Base-by-base conservation (phyloP, 2,113 vertebrate genomes). In the Gadus macrocephalus region DNA sequence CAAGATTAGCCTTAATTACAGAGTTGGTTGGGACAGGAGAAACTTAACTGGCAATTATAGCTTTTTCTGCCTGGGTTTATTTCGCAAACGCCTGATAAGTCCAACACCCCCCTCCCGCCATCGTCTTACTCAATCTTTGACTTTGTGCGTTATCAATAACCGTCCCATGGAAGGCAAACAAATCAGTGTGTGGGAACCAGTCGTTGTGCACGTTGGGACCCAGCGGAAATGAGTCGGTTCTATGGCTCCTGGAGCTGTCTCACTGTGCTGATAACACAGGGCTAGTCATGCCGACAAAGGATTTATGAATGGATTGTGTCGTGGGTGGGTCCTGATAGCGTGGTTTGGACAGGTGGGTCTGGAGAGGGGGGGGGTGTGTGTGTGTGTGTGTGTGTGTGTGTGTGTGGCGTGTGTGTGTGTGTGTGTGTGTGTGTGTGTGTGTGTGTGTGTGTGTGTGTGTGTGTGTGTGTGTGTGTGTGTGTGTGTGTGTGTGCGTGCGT, bases 301-400 rank as follows among this genome's bases (percentile, higher is more conserved):
- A 66, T 53, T 67, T 62, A 68, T 55, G 75, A 65, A 66, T 61
- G 66, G 64, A 56, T 35, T 53, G 80, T 82, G 66, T 80, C 11
- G 42, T 7, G 8, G 42, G 70, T 67, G 64, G 72, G 65, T 72
- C 63, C 56, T 68, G 69, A 78, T 78, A 71, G 61, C 73, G 80
- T 53, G 75, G 76, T 79, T 79, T 84, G 76, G 78, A 79, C 87
- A 88, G 83, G 87, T 88, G 83, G 82, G 69, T 77, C 77, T 81
- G 71, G 58, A 68, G 58, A 68, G 76, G 72, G 31, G 55, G 12
- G 42, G 42, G 42, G 42, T 20, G 20, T 20, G 20, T n/a, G n/a
- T n/a, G n/a, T n/a, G n/a, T n/a, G n/a, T n/a, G n/a, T n/a, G n/a
- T n/a, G n/a, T n/a, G n/a, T n/a, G n/a, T n/a, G n/a, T n/a, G n/a